phyloP scores from a whole-genome alignment of 2,113 vertebrate genomes.

The Pandion haliaetus region DNA sequence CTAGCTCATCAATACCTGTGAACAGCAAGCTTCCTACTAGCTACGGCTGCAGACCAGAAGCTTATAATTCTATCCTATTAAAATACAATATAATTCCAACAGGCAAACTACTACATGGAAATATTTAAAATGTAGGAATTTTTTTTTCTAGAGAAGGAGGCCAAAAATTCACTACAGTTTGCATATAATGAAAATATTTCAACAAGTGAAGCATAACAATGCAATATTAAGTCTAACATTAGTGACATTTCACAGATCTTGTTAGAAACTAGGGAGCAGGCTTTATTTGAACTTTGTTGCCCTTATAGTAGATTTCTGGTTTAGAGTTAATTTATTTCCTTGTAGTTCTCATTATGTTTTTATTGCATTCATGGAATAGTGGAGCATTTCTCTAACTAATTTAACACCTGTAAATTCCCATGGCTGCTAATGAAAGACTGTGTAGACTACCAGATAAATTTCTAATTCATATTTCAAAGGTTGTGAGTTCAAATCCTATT shows the following conservation, averaged over 20 bases:
- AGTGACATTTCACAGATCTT: constrained; percentile 62
- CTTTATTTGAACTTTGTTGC: constrained; percentile 65
- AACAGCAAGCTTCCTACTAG: neutral
- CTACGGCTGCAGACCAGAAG: neutral
- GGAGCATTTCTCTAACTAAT: constrained; percentile 56
- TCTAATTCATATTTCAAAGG: constrained; percentile 67
- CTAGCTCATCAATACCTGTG: neutral
- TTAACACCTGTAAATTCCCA: constrained; percentile 73
- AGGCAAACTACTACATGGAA: neutral
- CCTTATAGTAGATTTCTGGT: constrained; percentile 60
- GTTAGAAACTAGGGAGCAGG: constrained; percentile 37
- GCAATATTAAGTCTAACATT: constrained; percentile 46
- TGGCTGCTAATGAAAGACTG: constrained; percentile 60
- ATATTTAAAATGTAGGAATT: neutral
- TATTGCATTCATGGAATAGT: constrained; percentile 63
- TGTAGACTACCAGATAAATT: constrained; percentile 53
- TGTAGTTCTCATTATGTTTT: constrained; percentile 72
- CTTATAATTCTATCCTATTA: neutral
- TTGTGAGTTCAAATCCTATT: constrained; percentile 65
- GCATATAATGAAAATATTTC: constrained; percentile 53
- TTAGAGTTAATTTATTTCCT: constrained; percentile 70
- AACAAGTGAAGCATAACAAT: constrained; percentile 26
- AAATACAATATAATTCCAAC: neutral
- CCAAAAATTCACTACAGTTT: neutral
- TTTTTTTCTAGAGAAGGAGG: neutral